Evolutionary conservation across 2,113 vertebrate species (phyloP).

Genomic region (Hiodon tergisus): DNA sequence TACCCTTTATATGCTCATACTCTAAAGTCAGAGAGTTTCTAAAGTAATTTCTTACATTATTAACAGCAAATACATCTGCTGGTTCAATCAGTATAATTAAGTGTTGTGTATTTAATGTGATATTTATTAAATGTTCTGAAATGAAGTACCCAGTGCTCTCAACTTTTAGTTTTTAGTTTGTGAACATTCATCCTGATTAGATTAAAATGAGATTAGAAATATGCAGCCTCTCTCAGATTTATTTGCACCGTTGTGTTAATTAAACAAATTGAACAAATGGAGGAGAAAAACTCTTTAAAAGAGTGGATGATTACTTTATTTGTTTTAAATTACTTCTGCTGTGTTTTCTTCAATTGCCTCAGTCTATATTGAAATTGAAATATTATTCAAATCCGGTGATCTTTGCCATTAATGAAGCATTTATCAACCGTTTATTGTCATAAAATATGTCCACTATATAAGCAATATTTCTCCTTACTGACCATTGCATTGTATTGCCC

Average conservation of each 20-base stretch:
- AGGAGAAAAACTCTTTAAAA: constrained; percentile 28
- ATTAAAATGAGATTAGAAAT: constrained; percentile 49
- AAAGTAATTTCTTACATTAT: constrained; percentile 27
- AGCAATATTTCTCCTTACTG: too few species aligned
- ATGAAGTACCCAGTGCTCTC: constrained; percentile 33
- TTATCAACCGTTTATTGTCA: too few species aligned
- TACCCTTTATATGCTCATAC: not conserved
- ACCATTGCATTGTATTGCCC: too few species aligned
- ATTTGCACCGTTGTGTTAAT: constrained; percentile 41
- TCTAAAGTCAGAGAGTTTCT: not conserved
- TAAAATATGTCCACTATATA: too few species aligned
- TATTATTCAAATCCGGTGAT: not conserved
- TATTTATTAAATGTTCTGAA: constrained; percentile 41
- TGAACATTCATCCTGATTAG: constrained; percentile 46
- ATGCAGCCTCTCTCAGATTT: constrained; percentile 36
- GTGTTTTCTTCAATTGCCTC: constrained; percentile 16
- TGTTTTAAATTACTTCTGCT: not conserved
- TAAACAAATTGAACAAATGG: constrained; percentile 43
- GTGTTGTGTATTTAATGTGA: constrained; percentile 41
- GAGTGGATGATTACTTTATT: constrained; percentile 28
- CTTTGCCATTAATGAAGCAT: too few species aligned
- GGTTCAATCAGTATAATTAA: constrained; percentile 31
- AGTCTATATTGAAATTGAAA: not conserved
- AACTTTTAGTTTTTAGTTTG: constrained; percentile 39
- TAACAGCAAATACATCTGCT: constrained; percentile 37